Evolutionary conservation across 2,888 invertebrate genomes (phyloP).

Genomic region (Gryllus longicercus): DNA sequence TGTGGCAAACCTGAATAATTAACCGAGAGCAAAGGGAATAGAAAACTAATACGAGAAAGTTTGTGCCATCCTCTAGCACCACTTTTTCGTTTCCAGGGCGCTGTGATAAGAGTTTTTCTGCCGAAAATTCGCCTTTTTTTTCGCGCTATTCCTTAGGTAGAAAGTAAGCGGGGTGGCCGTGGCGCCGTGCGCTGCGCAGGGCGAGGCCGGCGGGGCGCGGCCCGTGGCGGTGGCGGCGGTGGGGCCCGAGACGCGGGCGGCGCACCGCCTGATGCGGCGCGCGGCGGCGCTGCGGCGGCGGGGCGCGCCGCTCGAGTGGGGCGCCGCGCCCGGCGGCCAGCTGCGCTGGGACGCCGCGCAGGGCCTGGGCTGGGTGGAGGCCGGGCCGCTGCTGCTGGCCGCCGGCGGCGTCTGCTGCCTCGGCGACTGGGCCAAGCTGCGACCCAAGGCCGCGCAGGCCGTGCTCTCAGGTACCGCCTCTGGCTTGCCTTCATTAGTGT

Average conservation of each 20-base stretch:
- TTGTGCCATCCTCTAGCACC: too few species aligned
- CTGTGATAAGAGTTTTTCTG: too few species aligned
- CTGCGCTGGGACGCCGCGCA: slow-evolving; percentile 19
- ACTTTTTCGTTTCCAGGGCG: too few species aligned
- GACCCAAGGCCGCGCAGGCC: slow-evolving; percentile 19
- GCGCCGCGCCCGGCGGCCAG: not conserved
- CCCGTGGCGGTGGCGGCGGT: slow-evolving; percentile 37
- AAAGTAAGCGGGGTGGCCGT: slow-evolving; percentile 29
- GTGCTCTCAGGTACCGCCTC: slow-evolving; percentile 29
- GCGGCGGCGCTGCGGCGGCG: slow-evolving; percentile 32
- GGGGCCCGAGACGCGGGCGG: slow-evolving; percentile 35
- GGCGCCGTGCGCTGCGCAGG: slow-evolving; percentile 26
- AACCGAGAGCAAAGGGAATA: too few species aligned
- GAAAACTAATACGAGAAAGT: too few species aligned
- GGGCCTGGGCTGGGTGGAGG: slow-evolving; percentile 43
- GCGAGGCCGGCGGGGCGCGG: slow-evolving; percentile 2
- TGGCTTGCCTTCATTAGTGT: not conserved
- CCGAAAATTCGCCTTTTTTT: too few species aligned
- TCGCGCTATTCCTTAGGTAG: too few species aligned
- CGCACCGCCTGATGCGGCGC: slow-evolving; percentile 32
- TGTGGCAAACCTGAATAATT: too few species aligned
- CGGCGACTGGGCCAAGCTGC: slow-evolving; percentile 46
- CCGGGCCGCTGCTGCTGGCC: slow-evolving; percentile 46
- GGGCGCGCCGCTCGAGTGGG: slow-evolving; percentile 22
- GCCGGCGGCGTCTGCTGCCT: slow-evolving; percentile 47